Base-by-base conservation (phyloP, 2,113 vertebrate genomes). In the Stictonetta naevosa region DNA sequence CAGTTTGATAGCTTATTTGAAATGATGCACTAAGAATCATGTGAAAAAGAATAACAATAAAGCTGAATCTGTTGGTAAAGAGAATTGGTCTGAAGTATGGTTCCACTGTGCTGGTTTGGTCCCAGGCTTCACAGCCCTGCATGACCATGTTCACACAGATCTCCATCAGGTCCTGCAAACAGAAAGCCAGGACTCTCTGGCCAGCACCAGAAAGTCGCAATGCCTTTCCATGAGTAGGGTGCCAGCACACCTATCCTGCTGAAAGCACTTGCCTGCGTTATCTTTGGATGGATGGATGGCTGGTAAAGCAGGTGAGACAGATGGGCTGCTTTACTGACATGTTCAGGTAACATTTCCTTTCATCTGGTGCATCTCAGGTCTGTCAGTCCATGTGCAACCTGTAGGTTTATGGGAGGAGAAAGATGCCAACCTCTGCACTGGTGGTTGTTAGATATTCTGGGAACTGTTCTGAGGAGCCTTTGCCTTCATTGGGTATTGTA, bases 1-100 rank as follows among this genome's bases (percentile, higher is more conserved):
- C 94, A 97, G 92, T 97, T 97, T 97, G 96, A 96, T 97, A 97
- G 96, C 95, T 97, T 96, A 95, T 97, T 96, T 97, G 95, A 97
- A 96, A 97, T 48, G 90, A 95, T 94, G 96, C 94, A 97, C 97
- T 97, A 96, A 93, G 92, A 96, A 82, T 98, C 97, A 69, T 98
- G 98, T 98, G 98, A 96, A 98, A 98, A 98, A 98, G 97, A 97
- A 97, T 98, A 98, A 98, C 98, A 99, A 98, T 98, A 98, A 99
- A 98, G 98, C 98, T 98, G 98, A 98, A 98, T 98, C 99, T 98
- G 98, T 98, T 98, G 98, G 98, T 99, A 98, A 98, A 98, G 98
- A 98, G 96, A 98, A 97, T 93, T 98, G 97, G 97, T 97, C 97
- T 97, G 77, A 80, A 66, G 46, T 77, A 72, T 46, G 15, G 36